These are phyloP conservation scores for Acanthopleura granulata DNA, from an alignment of 2,888 invertebrate genomes.

Conservation along the genomic window DNA sequence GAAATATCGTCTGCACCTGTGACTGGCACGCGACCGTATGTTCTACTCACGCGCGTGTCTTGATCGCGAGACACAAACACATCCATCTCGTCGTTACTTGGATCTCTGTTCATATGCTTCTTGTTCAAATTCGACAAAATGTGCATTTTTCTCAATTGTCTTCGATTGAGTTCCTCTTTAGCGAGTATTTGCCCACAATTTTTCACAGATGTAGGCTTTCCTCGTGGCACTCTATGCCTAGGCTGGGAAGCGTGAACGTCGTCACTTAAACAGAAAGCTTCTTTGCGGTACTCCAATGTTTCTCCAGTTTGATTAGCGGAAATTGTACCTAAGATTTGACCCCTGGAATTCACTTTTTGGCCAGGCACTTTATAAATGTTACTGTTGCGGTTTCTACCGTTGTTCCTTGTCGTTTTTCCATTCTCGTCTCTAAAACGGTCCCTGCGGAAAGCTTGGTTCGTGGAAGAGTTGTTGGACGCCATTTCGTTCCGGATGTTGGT, in stretches of 20 bases:
- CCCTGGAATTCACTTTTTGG: too few species aligned
- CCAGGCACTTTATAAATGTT: too few species aligned
- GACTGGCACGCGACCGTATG: neutral
- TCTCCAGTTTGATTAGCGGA: too few species aligned
- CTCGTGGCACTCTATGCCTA: too few species aligned
- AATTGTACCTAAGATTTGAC: too few species aligned
- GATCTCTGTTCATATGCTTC: neutral
- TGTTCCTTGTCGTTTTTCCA: too few species aligned
- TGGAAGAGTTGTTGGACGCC: neutral
- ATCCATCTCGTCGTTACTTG: neutral
- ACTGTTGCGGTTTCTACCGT: too few species aligned
- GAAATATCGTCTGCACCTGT: neutral
- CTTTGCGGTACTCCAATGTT: too few species aligned
- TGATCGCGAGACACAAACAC: neutral
- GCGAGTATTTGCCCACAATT: neutral
- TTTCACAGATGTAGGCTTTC: neutral
- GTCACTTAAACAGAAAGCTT: too few species aligned
- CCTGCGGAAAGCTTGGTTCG: neutral
- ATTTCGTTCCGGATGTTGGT: neutral
- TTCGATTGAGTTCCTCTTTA: neutral
- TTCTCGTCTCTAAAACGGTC: neutral
- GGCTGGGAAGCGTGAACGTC: too few species aligned
- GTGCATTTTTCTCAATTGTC: neutral
- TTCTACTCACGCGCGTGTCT: neutral
- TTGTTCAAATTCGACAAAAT: neutral